phyloP scores from a whole-genome alignment of 2,113 vertebrate species.

The Xenopus borealis region DNA sequence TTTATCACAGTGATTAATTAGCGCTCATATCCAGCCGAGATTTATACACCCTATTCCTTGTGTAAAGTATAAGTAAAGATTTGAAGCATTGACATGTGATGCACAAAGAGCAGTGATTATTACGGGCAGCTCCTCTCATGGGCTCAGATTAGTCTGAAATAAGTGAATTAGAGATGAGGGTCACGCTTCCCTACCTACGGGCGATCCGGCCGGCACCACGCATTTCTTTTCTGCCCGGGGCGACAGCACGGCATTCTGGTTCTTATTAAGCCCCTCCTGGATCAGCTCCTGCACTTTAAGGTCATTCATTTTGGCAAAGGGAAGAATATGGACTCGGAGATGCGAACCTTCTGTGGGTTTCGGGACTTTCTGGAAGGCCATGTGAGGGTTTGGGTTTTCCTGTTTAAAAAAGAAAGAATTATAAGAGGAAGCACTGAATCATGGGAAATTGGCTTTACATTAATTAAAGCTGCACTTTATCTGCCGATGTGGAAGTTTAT shows the following conservation, averaged over 20 bases:
- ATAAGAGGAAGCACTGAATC: too few relatives aligned
- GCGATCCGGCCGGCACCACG: slow-evolving; percentile 89
- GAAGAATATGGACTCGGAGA: slow-evolving; percentile 87
- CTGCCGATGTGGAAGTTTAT: too few relatives aligned
- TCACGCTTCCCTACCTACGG: slow-evolving; percentile 78
- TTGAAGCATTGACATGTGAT: too few relatives aligned
- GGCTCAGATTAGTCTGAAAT: too few relatives aligned
- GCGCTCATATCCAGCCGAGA: too few relatives aligned
- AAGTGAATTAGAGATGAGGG: too few relatives aligned
- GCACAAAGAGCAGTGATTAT: too few relatives aligned
- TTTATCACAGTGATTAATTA: background rate
- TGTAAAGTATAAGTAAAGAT: too few relatives aligned
- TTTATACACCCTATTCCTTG: too few relatives aligned
- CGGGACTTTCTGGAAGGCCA: slow-evolving; percentile 96
- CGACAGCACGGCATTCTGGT: slow-evolving; percentile 63
- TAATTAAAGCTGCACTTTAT: too few relatives aligned
- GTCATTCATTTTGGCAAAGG: slow-evolving; percentile 84
- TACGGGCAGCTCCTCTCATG: too few relatives aligned
- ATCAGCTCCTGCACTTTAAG: slow-evolving; percentile 78
- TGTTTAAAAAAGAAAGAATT: slow-evolving; percentile 48
- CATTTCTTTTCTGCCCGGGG: slow-evolving; percentile 82
- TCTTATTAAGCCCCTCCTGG: slow-evolving; percentile 76
- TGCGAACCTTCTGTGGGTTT: slow-evolving; percentile 95
- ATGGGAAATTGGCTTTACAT: too few relatives aligned
- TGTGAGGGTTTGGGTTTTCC: slow-evolving; percentile 97